These are phyloP conservation scores for Melinopterus prodromus DNA, from an alignment of 2,888 invertebrate species.

Conservation along the genomic window DNA sequence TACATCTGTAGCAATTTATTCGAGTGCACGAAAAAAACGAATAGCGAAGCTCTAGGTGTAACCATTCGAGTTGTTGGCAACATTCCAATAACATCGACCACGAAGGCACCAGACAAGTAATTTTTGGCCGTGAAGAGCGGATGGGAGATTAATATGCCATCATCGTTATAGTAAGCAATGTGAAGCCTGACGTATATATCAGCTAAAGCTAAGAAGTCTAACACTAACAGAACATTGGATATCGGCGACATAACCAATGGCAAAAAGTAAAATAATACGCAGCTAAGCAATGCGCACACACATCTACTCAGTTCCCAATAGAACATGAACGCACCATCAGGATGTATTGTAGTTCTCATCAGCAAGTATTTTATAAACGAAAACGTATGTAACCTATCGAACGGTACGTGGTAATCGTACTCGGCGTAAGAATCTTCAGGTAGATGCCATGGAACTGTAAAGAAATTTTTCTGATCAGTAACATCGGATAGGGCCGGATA, in stretches of 20 bases:
- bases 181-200: constrained; percentile 63
- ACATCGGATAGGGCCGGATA: background rate
- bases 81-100: constrained; percentile 59
- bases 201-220: constrained; percentile 49
- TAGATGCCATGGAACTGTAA: constrained; percentile 19
- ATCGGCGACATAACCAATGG: constrained; percentile 18
- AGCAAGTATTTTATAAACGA: constrained; percentile 39
- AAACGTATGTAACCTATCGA: constrained; percentile 38
- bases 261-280: constrained; percentile 31
- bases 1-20: constrained; percentile 43
- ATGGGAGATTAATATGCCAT: constrained; percentile 62
- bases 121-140: constrained; percentile 59
- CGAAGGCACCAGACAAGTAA: constrained; percentile 58
- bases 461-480: background rate
- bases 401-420: constrained; percentile 43
- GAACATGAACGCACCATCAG: constrained; percentile 39
- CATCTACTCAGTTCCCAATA: constrained; percentile 39
- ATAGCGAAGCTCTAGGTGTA: background rate
- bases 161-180: constrained; percentile 62
- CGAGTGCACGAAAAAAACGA: constrained; percentile 30
- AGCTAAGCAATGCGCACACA: constrained; percentile 36
- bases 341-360: constrained; percentile 40
- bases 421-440: constrained; percentile 36
- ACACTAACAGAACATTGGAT: constrained; percentile 45
- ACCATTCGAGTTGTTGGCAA: constrained; percentile 58